These are phyloP conservation scores for Sisor rabdophorus DNA, from an alignment of 2,113 vertebrate genomes.

Conservation along the genomic window DNA sequence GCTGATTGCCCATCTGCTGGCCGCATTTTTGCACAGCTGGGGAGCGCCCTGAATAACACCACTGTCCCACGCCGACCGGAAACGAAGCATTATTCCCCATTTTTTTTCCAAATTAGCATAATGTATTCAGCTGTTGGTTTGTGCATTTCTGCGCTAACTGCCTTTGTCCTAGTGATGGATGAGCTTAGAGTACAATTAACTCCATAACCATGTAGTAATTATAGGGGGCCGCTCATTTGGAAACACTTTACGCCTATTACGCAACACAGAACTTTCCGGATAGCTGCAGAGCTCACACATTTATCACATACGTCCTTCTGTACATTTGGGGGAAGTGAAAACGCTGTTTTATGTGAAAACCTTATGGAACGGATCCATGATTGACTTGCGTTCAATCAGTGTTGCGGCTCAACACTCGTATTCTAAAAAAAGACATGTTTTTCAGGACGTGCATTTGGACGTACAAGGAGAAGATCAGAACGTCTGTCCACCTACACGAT, in stretches of 20 bases:
- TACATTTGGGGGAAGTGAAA: not conserved
- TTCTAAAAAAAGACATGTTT: not conserved
- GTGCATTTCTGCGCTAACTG: constrained; percentile 4
- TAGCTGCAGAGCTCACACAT: constrained; percentile 2
- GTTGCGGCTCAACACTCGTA: not conserved
- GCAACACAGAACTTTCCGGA: constrained; percentile 1
- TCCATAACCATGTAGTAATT: constrained; percentile 25
- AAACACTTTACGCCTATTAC: constrained; percentile 19
- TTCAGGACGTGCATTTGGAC: too few relatives aligned
- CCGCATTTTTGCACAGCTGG: constrained; percentile 53
- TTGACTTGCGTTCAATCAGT: too few relatives aligned
- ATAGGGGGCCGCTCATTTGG: not conserved
- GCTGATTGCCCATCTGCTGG: constrained; percentile 67
- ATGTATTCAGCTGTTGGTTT: constrained; percentile 26
- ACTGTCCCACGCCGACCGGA: constrained; percentile 50
- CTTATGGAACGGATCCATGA: not conserved
- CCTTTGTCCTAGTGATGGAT: constrained; percentile 12
- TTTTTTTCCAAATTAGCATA: constrained; percentile 27
- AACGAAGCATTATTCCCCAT: constrained; percentile 45
- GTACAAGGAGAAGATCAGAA: not conserved
- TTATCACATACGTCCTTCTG: not conserved
- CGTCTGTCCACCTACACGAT: not conserved
- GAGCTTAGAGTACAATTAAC: constrained; percentile 19
- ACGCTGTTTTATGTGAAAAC: not conserved
- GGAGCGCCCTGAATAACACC: constrained; percentile 54